Conservation (phyloP, 2,888 invertebrate species). For the Phengaris alcon region DNA sequence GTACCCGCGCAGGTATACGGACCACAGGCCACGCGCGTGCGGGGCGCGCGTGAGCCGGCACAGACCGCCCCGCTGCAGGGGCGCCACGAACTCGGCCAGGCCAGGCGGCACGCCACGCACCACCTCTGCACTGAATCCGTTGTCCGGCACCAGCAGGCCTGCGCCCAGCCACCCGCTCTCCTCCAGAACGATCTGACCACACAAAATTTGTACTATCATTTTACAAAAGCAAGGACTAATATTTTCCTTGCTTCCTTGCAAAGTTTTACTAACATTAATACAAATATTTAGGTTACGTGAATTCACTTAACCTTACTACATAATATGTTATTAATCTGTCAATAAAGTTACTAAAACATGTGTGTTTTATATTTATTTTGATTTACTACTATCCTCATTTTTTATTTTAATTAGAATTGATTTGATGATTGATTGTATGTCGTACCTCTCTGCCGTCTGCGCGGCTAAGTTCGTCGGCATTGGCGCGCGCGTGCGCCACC, state of each 20-base stretch:
- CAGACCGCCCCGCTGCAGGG: constrained; percentile 89
- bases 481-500: constrained; percentile 89
- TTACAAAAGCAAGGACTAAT: not conserved
- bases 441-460: constrained; percentile 91
- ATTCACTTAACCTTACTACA: no score
- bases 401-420: no score
- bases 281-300: no score
- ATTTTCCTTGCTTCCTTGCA: no score
- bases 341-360: no score
- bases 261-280: no score
- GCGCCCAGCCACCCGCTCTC: constrained; percentile 95
- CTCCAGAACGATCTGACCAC: constrained; percentile 84
- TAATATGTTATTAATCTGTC: no score
- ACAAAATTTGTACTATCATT: not conserved
- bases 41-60: constrained; percentile 95
- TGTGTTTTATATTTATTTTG: no score
- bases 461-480: constrained; percentile 94
- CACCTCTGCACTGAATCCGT: constrained; percentile 98
- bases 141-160: constrained; percentile 96
- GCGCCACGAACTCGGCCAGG: constrained; percentile 89
- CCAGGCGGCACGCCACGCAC: constrained; percentile 96
- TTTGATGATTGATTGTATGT: not conserved
- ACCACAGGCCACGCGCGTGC: constrained; percentile 95
- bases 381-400: no score
- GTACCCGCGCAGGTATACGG: constrained; percentile 90